Evolutionary conservation across 2,888 invertebrate genomes (phyloP), one percentile per base, ranked within the genome.

Genomic region (Meteorus colon): DNA sequence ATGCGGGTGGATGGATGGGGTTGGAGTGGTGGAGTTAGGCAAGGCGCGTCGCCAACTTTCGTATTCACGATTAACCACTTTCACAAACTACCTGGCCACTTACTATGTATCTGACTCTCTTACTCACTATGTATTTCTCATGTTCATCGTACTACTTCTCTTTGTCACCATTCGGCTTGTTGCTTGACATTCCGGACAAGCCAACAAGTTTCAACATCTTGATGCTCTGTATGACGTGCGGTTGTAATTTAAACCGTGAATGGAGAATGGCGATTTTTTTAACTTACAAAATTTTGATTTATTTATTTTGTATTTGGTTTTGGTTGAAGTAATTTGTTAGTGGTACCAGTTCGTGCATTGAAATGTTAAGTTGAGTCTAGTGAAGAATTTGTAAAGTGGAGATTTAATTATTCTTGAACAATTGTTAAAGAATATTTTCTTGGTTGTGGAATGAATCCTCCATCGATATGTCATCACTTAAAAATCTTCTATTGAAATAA

Each of bases 21-120:
- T 19, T 66, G 48, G 3, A 48, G 48, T 48, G 48, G 55, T 55
- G 51, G 19, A 31, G 60, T 70, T 55, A 77, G 76, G 69, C 67
- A 73, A 51, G 76, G 75, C 76, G 66, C 72, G 60, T 41, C 60
- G 34, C 59, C 37, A 84, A 85, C 82, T 84, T 84, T 82, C 77
- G 77, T 77, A 80, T 80, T 79, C 80, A 70, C 82, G 79, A 85
- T 85, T 85, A 83, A 78, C 75, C 79, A 73, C 79, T 78, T 71
- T 77, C 55, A 63, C 63, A 68, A 78, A 78, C 76, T 75, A 69
- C 70, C 59, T 51, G 73, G 55, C 77, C 76, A 78, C 77, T 78
- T 55, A 55, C 48, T 48, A 16, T 12, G 41, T 78, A 73, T 75
- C 59, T 73, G 24, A 51, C 37, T 41, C 59, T 73, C 65, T 34